Base-by-base conservation (phyloP, 2,888 invertebrate genomes). In the Athrips mouffetella region DNA sequence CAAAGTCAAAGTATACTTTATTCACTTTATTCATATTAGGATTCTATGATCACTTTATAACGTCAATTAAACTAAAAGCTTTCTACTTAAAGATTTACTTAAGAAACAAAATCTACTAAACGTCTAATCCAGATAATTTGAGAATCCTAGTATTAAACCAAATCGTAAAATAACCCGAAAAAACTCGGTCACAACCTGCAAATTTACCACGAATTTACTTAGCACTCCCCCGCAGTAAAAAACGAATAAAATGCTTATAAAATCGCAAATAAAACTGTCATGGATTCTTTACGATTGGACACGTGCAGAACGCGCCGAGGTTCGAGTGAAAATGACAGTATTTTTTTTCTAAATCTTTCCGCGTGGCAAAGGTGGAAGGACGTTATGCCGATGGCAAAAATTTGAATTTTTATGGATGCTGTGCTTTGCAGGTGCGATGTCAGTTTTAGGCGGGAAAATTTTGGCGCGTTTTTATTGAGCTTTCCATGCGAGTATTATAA, bases 231-330 rank as follows among this genome's bases (percentile, higher is more conserved):
- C 59, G 56, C 59, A 55, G 61, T 70, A 73, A 74, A 70, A 59
- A 60, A 50, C 60, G 37, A 55, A 58, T 42, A 42, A 42, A 75
- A 72, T 66, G 58, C 60, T 37, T 55, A 58, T 42, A 42, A 42
- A 75, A 72, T 66, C 59, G 54, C 52, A 40, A 55, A 60, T 69
- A 68, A 69, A 69, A 62, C 58, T 62, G 63, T 64, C 65, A 52
- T 57, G 58, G 62, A 46, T 50, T 54, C 59, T 69, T 69, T 67
- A 65, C 55, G 62, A 57, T 39, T 11, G 21, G 52, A 51, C 49
- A 57, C 60, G 55, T 47, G 47, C 25, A 40, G 7, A 4, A 11
- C 35, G 35, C 15, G 18, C 41, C 21, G 8, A 3, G 30, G 18
- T 35, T 30, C 6, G 35, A 1, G 29, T 23, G 10, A 10, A 10